Evolutionary conservation across 2,888 invertebrate species (phyloP).

Genomic region (Copidosoma aretas): DNA sequence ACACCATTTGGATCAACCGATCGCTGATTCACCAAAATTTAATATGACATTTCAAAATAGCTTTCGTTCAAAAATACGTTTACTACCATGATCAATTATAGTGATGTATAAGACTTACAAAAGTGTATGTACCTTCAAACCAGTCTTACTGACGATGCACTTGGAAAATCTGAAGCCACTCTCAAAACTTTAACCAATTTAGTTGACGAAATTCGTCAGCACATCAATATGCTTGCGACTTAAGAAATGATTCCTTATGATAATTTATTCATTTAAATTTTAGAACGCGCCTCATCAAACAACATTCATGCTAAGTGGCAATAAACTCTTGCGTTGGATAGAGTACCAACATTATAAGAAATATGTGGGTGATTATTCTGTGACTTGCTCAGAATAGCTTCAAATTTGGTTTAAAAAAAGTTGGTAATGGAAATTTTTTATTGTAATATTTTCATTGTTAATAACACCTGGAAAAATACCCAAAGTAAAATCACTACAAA

Average conservation of each 20-base stretch:
- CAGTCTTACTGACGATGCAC: constrained; percentile 25
- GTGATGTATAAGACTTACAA: constrained; percentile 28
- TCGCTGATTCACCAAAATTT: constrained; percentile 1
- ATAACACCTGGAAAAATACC: too few species aligned
- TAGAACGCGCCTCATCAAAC: not conserved
- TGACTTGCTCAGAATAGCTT: too few species aligned
- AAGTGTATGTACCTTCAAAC: constrained; percentile 35
- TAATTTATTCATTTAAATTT: not conserved
- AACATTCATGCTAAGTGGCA: not conserved
- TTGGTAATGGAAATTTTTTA: too few species aligned
- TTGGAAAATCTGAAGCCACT: constrained; percentile 2
- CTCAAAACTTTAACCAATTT: not conserved
- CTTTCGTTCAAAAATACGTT: constrained; percentile 35
- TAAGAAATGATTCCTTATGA: constrained; percentile 39
- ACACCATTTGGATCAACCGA: not conserved
- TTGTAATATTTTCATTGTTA: too few species aligned
- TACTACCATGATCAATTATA: constrained; percentile 29
- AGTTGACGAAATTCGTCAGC: not conserved
- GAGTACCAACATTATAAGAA: not conserved
- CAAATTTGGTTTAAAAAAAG: too few species aligned
- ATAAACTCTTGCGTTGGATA: not conserved
- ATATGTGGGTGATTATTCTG: too few species aligned
- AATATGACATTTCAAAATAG: constrained; percentile 17
- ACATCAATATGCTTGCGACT: constrained; percentile 3
- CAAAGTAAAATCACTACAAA: too few species aligned